Evolutionary conservation across 92 coral and sea anemone genomes (phyloP).

Genomic region (Umimayanthus kanabou): DNA sequence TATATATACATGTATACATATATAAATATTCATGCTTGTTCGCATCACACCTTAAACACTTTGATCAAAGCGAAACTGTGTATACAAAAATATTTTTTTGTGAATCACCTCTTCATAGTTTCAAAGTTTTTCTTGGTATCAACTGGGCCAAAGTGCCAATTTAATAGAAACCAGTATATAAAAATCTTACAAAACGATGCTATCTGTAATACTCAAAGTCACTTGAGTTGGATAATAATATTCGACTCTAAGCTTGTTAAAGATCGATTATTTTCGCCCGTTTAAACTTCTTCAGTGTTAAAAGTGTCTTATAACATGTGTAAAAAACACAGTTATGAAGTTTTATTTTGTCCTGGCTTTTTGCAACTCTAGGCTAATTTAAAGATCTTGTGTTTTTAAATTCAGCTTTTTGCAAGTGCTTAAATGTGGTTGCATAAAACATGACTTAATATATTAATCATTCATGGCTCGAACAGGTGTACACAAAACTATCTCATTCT

Average conservation of each 20-base stretch:
- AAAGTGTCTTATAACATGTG: not conserved
- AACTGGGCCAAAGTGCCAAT: constrained; percentile 6
- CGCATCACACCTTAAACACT: not conserved
- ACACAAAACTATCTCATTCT: constrained; percentile 13
- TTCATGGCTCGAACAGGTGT: constrained; percentile 66
- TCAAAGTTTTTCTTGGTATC: not conserved
- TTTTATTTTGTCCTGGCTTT: not conserved
- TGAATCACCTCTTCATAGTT: constrained; percentile 7
- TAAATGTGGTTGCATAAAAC: constrained; percentile 51
- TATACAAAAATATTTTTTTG: constrained; percentile 33
- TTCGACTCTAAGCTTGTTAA: constrained; percentile 1
- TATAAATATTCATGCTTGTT: constrained; percentile 10
- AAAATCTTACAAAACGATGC: constrained; percentile 31
- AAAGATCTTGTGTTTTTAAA: not conserved
- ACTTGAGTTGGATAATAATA: not conserved
- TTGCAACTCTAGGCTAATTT: not conserved
- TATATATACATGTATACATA: not conserved
- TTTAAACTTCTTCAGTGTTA: not conserved
- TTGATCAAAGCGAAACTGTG: constrained; percentile 12
- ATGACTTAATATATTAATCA: constrained; percentile 62
- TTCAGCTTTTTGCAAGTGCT: constrained; percentile 33
- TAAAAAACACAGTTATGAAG: not conserved
- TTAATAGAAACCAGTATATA: constrained; percentile 25
- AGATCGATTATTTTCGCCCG: not conserved
- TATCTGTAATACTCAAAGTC: not conserved